These are phyloP conservation scores for Drosophila macrothrix DNA, from an alignment of 2,888 invertebrate species.

Conservation along the genomic window DNA sequence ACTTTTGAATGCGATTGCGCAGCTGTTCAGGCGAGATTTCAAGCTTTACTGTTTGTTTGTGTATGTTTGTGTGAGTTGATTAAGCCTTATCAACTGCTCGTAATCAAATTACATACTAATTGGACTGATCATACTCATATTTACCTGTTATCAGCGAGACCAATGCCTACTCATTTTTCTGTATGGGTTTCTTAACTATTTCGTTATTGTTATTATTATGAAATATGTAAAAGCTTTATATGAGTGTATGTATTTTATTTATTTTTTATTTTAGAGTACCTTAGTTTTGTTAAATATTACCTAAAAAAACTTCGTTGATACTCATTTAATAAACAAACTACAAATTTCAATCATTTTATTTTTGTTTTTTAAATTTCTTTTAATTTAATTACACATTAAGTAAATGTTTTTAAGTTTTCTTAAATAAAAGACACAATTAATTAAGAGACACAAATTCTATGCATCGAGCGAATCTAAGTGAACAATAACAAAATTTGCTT, in stretches of 20 bases:
- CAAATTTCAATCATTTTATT: not conserved
- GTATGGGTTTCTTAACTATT: not conserved
- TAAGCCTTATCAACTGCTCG: not conserved
- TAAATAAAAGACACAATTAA: slow-evolving; percentile 59
- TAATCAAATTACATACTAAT: not conserved
- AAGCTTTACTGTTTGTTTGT: not conserved
- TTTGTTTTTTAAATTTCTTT: slow-evolving; percentile 24
- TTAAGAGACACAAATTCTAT: slow-evolving; percentile 54
- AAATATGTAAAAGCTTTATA: not conserved
- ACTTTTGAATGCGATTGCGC: slow-evolving; percentile 44
- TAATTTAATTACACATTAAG: slow-evolving; percentile 48
- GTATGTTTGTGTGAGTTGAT: not conserved
- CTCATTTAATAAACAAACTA: not conserved
- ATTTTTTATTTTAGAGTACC: too few species aligned
- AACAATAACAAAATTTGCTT: slow-evolving; percentile 64
- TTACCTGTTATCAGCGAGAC: not conserved
- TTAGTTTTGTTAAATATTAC: not conserved
- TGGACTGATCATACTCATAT: not conserved
- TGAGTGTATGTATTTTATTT: not conserved
- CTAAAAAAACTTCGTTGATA: not conserved
- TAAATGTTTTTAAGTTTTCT: slow-evolving; percentile 37
- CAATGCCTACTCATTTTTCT: not conserved
- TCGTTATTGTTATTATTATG: not conserved
- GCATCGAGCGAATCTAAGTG: slow-evolving; percentile 47
- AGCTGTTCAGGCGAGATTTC: slow-evolving; percentile 8